Percentiles rank a stretch among this genome's conserved stretches.
These are phyloP conservation scores for Capitella teleta DNA, from an alignment of 1,140 invertebrate species.

Conservation along the genomic window DNA sequence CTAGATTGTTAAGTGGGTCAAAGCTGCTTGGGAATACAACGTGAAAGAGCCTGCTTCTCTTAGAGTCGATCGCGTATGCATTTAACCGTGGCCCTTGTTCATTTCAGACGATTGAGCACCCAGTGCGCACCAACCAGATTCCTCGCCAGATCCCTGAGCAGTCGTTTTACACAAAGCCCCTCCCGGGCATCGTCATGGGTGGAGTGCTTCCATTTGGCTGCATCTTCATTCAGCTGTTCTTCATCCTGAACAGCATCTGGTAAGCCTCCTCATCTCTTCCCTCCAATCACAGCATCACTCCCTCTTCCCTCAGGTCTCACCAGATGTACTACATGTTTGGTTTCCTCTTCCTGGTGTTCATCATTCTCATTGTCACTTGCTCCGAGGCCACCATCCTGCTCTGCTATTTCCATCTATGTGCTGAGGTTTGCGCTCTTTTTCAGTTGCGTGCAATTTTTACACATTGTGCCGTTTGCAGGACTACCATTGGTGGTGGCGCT, in stretches of 20 bases:
- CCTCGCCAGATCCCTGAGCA: conserved; percentile 96
- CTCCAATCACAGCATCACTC: background rate
- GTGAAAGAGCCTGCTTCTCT: too few species aligned
- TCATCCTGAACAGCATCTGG: conserved; percentile 98
- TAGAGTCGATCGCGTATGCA: too few species aligned
- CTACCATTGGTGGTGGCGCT: conserved; percentile 81
- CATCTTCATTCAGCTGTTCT: conserved; percentile 98
- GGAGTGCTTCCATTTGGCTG: conserved; percentile 97
- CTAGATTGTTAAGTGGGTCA: too few species aligned
- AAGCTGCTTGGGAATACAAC: too few species aligned
- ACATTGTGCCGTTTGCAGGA: conserved; percentile 48
- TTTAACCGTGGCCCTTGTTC: conserved; percentile 1
- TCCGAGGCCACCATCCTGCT: conserved; percentile 95
- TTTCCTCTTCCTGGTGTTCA: conserved; percentile 92
- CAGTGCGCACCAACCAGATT: conserved; percentile 96
- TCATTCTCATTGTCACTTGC: conserved; percentile 95
- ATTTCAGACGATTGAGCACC: conserved; percentile 77
- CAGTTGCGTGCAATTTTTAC: background rate
- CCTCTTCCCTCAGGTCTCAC: conserved; percentile 55
- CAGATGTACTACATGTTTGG: conserved; percentile 99
- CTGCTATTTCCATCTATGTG: conserved; percentile 98
- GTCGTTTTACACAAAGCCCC: conserved; percentile 87
- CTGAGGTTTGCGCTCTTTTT: conserved; percentile 64
- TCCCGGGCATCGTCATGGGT: conserved; percentile 82
- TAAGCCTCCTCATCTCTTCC: conserved; percentile 24